These are phyloP conservation scores for Drosophila rellima DNA, from an alignment of 2,888 invertebrate species.

Conservation along the genomic window DNA sequence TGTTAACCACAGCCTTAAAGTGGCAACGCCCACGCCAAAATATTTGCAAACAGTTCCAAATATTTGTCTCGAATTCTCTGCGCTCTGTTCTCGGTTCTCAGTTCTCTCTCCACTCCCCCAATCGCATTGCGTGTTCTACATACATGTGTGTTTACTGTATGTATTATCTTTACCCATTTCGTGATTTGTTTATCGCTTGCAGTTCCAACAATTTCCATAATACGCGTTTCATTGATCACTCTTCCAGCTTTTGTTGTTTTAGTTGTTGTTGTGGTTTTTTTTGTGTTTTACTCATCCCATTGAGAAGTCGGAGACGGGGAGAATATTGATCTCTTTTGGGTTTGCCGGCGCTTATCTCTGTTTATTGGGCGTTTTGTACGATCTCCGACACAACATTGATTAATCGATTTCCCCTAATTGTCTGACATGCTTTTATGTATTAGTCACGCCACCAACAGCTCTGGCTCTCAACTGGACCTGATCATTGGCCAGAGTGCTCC, in stretches of 20 bases:
- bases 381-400: slow-evolving; percentile 47
- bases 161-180: slow-evolving; percentile 12
- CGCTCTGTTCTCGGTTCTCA: background rate
- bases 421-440: slow-evolving; percentile 57
- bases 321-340: slow-evolving; percentile 5
- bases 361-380: slow-evolving; percentile 56
- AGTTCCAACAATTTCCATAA: slow-evolving; percentile 1
- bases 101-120: background rate
- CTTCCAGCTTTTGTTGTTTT: slow-evolving; percentile 4
- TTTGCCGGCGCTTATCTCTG: slow-evolving; percentile 47
- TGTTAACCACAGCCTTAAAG: slow-evolving; percentile 9
- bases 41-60: slow-evolving; percentile 15
- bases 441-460: slow-evolving; percentile 51
- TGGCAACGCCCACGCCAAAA: slow-evolving; percentile 27
- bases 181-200: slow-evolving; percentile 8
- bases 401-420: slow-evolving; percentile 62
- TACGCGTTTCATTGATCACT: slow-evolving; percentile 21
- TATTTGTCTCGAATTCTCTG: slow-evolving; percentile 29
- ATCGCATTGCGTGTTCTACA: slow-evolving; percentile 1
- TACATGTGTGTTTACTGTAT: slow-evolving; percentile 6
- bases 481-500: slow-evolving; percentile 39
- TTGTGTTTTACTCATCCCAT: slow-evolving; percentile 18
- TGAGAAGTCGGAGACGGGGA: background rate
- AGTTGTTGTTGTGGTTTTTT: too few species aligned
- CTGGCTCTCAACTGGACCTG: slow-evolving; percentile 21